Conservation (phyloP, 2,113 vertebrate species). For the Halcyon malimbica region DNA sequence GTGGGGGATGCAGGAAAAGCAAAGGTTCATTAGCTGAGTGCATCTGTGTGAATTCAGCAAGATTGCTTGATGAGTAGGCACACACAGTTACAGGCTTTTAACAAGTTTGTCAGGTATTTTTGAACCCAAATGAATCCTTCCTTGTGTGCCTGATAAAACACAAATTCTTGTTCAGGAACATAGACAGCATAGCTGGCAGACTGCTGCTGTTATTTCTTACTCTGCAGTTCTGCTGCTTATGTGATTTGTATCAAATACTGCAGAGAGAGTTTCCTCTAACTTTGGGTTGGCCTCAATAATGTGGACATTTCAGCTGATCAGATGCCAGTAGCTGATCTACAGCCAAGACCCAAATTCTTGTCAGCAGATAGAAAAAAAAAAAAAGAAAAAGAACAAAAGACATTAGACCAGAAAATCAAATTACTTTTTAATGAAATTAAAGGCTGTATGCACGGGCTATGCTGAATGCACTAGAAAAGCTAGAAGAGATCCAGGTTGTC, state of each 20-base stretch:
- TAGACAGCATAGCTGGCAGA: neutral
- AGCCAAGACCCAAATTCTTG: conserved; percentile 13
- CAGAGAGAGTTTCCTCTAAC: conserved; percentile 25
- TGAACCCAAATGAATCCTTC: neutral
- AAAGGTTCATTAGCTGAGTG: neutral
- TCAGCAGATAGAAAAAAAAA: neutral
- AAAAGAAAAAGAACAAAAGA: neutral
- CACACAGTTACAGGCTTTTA: neutral
- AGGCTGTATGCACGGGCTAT: fast-evolving
- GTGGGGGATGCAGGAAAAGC: neutral
- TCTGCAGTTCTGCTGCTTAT: conserved; percentile 6
- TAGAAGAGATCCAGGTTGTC: neutral
- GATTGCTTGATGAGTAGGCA: neutral
- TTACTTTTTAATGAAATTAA: neutral
- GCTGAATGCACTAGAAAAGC: neutral
- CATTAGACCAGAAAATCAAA: neutral
- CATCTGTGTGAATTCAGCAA: neutral
- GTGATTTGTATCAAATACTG: conserved; percentile 35
- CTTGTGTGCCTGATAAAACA: neutral
- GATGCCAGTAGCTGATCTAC: neutral
- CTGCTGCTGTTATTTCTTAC: conserved; percentile 26
- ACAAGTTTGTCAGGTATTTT: neutral
- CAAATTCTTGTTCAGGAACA: neutral
- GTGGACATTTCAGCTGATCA: neutral
- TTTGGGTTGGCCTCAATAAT: neutral